Percentiles rank a stretch among this genome's conserved stretches.
These are phyloP conservation scores for Drosophila asahinai DNA, from an alignment of 1,140 invertebrate species.

Conservation along the genomic window DNA sequence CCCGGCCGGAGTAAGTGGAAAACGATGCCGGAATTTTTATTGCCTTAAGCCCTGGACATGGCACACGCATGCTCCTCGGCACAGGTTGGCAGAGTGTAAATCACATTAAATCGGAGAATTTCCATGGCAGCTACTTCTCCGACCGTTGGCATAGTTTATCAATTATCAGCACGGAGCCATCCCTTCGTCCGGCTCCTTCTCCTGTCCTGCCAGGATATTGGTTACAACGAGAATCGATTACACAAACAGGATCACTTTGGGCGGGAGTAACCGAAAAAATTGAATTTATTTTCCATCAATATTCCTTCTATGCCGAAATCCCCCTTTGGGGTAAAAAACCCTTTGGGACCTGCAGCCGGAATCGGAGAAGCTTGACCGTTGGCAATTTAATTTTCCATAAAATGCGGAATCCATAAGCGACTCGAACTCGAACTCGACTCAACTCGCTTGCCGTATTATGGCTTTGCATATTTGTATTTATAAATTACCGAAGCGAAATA, in stretches of 20 bases:
- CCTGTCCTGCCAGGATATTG: conserved; percentile 16
- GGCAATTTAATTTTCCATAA: conserved; percentile 50
- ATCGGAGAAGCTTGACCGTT: conserved; percentile 28
- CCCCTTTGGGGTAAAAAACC: conserved; percentile 4
- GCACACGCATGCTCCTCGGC: conserved; percentile 11
- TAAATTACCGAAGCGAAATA: conserved; percentile 58
- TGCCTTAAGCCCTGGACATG: conserved; percentile 31
- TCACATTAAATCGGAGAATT: conserved; percentile 54
- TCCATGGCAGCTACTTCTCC: conserved; percentile 8
- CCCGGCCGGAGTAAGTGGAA: conserved; percentile 29
- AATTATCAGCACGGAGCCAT: conserved; percentile 38
- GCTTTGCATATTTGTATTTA: conserved; percentile 62
- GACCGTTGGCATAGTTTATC: conserved; percentile 25
- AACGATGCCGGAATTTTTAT: conserved; percentile 62
- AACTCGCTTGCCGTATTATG: conserved; percentile 34
- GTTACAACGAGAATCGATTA: conserved; percentile 28
- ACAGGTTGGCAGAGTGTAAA: conserved; percentile 45
- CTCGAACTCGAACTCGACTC: conserved; percentile 20
- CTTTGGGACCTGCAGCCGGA: conserved; percentile 6
- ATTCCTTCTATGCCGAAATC: conserved; percentile 37
- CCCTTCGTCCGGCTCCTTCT: not conserved
- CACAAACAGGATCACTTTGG: conserved; percentile 25
- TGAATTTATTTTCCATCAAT: conserved; percentile 75
- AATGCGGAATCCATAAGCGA: conserved; percentile 18
- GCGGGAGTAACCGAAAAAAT: conserved; percentile 37